phyloP scores from a whole-genome alignment of 1,140 invertebrate genomes.

The Ceratosolen solmsi region DNA sequence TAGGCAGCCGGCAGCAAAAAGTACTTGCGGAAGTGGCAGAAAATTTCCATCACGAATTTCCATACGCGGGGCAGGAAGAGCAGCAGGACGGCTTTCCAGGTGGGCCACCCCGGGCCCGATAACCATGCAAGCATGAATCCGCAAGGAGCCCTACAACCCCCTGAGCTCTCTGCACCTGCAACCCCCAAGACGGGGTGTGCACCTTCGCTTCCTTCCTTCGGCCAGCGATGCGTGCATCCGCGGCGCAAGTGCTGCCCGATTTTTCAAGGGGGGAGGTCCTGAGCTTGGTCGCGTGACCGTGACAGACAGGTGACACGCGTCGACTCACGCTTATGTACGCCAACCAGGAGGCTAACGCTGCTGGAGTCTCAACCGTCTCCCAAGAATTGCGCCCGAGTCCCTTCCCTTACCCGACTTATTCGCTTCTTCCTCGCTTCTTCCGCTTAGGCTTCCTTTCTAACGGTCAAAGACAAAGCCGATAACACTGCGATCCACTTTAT shows the following conservation, averaged over 20 bases:
- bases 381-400: background rate
- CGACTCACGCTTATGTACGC: constrained; percentile 58
- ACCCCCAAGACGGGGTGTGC: constrained; percentile 66
- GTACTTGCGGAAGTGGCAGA: background rate
- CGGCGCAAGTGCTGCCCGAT: constrained; percentile 29
- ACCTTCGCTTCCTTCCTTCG: constrained; percentile 36
- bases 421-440: background rate
- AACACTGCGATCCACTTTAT: background rate
- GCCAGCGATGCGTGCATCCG: constrained; percentile 57
- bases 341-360: background rate
- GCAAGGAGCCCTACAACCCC: constrained; percentile 54
- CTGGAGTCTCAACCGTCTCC: background rate
- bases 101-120: constrained; percentile 59
- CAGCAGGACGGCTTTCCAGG: constrained; percentile 24
- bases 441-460: background rate
- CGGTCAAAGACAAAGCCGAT: background rate
- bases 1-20: background rate
- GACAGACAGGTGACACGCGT: constrained; percentile 73
- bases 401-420: background rate
- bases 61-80: background rate
- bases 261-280: background rate
- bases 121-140: constrained; percentile 71
- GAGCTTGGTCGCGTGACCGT: constrained; percentile 61
- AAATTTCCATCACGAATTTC: constrained; percentile 30
- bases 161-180: constrained; percentile 68